These are phyloP conservation scores for Automeris io DNA, from an alignment of 2,888 invertebrate genomes.

Conservation along the genomic window DNA sequence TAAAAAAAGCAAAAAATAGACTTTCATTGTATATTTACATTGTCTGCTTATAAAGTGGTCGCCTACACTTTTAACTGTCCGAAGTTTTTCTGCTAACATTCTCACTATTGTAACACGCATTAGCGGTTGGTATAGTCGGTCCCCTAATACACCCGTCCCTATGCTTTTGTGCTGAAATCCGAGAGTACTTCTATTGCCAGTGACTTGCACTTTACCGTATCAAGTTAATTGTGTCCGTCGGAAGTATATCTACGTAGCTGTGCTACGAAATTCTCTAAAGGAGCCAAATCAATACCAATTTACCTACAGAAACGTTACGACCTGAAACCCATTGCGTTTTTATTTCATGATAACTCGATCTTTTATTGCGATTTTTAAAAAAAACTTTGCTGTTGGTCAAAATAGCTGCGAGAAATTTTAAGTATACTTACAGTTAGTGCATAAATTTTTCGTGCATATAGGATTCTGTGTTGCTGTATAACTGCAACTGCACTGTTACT, in stretches of 20 bases:
- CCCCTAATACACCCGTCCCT: slow-evolving; percentile 43
- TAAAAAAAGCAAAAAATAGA: no score
- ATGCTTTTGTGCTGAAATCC: slow-evolving; percentile 61
- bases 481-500: slow-evolving; percentile 50
- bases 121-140: slow-evolving; percentile 21
- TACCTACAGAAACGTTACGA: slow-evolving; percentile 28
- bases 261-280: slow-evolving; percentile 33
- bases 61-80: slow-evolving; percentile 24
- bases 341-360: no score
- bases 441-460: slow-evolving; percentile 40
- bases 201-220: slow-evolving; percentile 64
- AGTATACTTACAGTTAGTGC: slow-evolving; percentile 22
- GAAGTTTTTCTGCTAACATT: slow-evolving; percentile 37
- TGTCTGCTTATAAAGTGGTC: slow-evolving; percentile 14
- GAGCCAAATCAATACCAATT: slow-evolving; percentile 33
- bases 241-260: slow-evolving; percentile 2
- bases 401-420: slow-evolving; percentile 23
- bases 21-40: no score
- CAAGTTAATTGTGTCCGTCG: slow-evolving; percentile 59
- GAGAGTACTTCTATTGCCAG: slow-evolving; percentile 56
- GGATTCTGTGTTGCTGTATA: slow-evolving; percentile 31
- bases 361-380: slow-evolving; percentile 35
- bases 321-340: no score
- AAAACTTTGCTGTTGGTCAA: slow-evolving; percentile 12
- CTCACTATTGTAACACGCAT: slow-evolving; percentile 49